Evolutionary conservation across 1,140 invertebrate species (phyloP).

Genomic region (Trichonephila clavipes): DNA sequence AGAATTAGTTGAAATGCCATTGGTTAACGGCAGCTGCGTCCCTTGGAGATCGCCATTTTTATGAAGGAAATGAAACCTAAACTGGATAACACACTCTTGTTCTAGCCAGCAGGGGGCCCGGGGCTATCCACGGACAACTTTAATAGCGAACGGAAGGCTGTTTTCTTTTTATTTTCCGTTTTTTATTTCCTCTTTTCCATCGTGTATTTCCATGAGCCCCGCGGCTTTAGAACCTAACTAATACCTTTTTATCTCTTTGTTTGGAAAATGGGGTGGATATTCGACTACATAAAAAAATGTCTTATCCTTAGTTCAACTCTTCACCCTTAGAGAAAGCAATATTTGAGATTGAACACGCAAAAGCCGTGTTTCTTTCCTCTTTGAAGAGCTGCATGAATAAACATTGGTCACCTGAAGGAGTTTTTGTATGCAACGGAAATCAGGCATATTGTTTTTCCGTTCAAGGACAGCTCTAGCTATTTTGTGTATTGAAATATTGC

Average conservation of each 20-base stretch:
- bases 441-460: neutral
- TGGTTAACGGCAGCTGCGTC: neutral
- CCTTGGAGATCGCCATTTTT: constrained; percentile 9
- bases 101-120: neutral
- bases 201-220: neutral
- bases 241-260: constrained; percentile 55
- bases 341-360: neutral
- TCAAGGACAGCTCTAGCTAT: constrained; percentile 47
- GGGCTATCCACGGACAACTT: constrained; percentile 14
- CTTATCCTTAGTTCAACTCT: neutral
- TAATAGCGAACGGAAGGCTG: constrained; percentile 52
- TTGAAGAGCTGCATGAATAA: constrained; percentile 17
- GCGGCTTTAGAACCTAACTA: constrained; percentile 22
- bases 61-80: constrained; percentile 46
- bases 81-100: constrained; percentile 27
- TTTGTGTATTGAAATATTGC: constrained; percentile 30
- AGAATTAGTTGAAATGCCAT: neutral
- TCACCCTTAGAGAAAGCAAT: constrained; percentile 34
- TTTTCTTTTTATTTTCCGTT: constrained; percentile 27
- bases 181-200: constrained; percentile 36
- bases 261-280: neutral
- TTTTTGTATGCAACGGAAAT: constrained; percentile 53
- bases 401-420: constrained; percentile 9
- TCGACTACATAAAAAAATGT: constrained; percentile 36
- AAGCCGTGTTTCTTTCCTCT: constrained; percentile 22